A percentile compares a stretch with the other conserved stretches of the same genome.
These are phyloP conservation scores for Plusia festucae DNA, from an alignment of 2,888 invertebrate species.

Conservation along the genomic window DNA sequence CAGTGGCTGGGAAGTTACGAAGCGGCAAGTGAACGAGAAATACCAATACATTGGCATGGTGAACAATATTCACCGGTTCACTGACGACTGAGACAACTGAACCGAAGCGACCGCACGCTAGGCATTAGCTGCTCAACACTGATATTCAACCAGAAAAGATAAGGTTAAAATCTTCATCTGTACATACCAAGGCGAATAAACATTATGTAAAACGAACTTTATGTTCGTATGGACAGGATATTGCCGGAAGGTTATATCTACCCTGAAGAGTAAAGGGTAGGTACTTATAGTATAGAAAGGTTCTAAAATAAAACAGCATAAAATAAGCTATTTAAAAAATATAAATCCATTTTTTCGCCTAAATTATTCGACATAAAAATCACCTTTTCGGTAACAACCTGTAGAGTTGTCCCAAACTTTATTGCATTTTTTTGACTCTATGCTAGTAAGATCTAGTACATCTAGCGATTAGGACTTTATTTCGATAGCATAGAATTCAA, in stretches of 20 bases:
- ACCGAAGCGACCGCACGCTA: conserved; percentile 13
- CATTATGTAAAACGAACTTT: background rate
- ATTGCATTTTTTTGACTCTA: background rate
- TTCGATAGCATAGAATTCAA: background rate
- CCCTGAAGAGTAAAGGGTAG: too few relatives aligned
- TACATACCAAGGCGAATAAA: background rate
- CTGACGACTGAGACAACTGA: conserved; percentile 16
- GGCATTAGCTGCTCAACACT: conserved; percentile 3
- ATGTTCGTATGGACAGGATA: background rate
- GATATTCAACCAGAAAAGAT: conserved; percentile 3
- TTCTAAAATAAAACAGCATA: too few relatives aligned
- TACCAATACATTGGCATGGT: conserved; percentile 10
- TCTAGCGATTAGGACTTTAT: background rate
- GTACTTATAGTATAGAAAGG: too few relatives aligned
- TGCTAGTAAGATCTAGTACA: background rate
- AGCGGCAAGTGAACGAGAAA: conserved; percentile 22
- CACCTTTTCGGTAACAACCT: too few relatives aligned
- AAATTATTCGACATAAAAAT: too few relatives aligned
- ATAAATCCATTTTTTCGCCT: too few relatives aligned
- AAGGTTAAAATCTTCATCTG: background rate
- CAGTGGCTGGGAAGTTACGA: conserved; percentile 3
- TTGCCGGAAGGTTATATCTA: too few relatives aligned
- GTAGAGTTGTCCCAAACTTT: background rate
- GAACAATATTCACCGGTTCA: conserved; percentile 21
- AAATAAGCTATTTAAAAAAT: too few relatives aligned